A percentile compares a stretch with the other conserved stretches of the same genome.
These are phyloP conservation scores for Trisateles emortualis DNA, from an alignment of 2,888 invertebrate species.

Conservation along the genomic window DNA sequence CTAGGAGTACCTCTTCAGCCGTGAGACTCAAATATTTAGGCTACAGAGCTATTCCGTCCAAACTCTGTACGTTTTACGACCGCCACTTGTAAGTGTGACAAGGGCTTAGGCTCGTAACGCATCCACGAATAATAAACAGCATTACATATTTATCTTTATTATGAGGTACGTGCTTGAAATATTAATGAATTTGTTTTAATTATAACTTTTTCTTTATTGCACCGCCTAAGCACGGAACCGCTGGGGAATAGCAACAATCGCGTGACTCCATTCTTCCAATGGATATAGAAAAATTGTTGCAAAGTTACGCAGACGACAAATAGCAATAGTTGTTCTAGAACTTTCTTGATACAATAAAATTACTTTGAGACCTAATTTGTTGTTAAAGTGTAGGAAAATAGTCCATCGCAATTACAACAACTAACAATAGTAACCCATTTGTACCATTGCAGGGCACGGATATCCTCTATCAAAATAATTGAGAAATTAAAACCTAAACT, in stretches of 20 bases:
- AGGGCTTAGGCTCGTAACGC: constrained; percentile 31
- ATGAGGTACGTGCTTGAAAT: constrained; percentile 34
- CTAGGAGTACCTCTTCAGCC: not conserved
- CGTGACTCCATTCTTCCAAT: too few relatives aligned
- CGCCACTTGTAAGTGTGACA: constrained; percentile 45
- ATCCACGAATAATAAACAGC: constrained; percentile 29
- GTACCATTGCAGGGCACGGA: too few relatives aligned
- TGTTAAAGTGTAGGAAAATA: too few relatives aligned
- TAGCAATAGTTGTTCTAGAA: too few relatives aligned
- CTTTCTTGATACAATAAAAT: too few relatives aligned
- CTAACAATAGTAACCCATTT: too few relatives aligned
- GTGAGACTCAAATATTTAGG: not conserved
- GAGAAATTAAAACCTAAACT: too few relatives aligned
- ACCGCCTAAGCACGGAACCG: not conserved
- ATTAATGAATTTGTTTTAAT: constrained; percentile 29
- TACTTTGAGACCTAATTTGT: too few relatives aligned
- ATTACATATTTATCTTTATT: constrained; percentile 36
- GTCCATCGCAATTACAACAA: too few relatives aligned
- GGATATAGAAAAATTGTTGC: too few relatives aligned
- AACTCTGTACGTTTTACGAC: constrained; percentile 11
- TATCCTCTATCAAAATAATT: too few relatives aligned
- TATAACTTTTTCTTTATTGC: not conserved
- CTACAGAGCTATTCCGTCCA: not conserved
- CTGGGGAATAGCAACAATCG: not conserved
- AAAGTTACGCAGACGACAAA: too few relatives aligned